These are phyloP conservation scores for Xestoiulus laeticollis DNA, from an alignment of 2,888 invertebrate genomes.

Conservation along the genomic window DNA sequence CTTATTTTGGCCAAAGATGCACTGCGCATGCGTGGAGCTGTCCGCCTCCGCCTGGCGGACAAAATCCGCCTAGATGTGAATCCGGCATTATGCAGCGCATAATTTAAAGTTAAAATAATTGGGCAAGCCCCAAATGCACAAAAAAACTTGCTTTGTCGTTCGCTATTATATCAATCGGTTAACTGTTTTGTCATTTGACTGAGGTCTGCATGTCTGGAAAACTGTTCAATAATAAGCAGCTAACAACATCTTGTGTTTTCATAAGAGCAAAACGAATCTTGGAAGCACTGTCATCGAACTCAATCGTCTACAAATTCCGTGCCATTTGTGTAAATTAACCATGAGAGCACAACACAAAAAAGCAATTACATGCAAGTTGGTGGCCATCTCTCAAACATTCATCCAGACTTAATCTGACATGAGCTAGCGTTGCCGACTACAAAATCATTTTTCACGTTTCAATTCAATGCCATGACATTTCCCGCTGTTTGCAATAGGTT, in stretches of 20 bases:
- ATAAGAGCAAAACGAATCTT: neutral
- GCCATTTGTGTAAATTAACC: no score
- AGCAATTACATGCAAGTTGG: neutral
- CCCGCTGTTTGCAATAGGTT: neutral
- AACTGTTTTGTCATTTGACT: neutral
- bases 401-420: neutral
- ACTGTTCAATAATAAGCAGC: no score
- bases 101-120: no score
- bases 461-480: neutral
- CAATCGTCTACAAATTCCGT: neutral
- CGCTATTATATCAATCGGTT: neutral
- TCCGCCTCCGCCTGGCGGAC: no score
- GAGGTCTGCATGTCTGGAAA: neutral
- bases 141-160: no score
- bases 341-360: no score
- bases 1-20: no score
- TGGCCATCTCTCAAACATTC: neutral
- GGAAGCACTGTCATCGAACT: neutral
- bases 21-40: no score
- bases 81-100: no score
- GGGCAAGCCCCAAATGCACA: no score
- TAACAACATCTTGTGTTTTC: neutral
- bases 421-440: neutral
- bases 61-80: no score
- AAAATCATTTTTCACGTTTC: neutral